Base-by-base conservation (phyloP, 1,140 invertebrate genomes). In the Mizuhopecten yessoensis region DNA sequence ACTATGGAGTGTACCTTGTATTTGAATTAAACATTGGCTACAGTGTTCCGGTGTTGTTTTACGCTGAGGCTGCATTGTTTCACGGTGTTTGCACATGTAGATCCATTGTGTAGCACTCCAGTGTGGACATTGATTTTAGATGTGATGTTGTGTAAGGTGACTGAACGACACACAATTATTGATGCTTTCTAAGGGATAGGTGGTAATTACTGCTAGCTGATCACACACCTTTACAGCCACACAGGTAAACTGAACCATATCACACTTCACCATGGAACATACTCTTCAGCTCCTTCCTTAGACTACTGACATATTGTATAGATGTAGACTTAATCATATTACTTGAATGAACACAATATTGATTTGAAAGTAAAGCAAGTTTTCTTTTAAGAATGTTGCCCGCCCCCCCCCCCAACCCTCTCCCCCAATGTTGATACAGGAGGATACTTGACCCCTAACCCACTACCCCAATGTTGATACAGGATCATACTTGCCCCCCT, bases 71-170 rank as follows among this genome's bases (percentile, higher is more conserved):
- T 75, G 57, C 11, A 17, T 75, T 75, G 57, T 75, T 75, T 75
- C 57, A 75, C n/a, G 57, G 57, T 75, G 57, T 75, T 75, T 75
- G 57, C 57, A 75, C 57, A 75, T n/a, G 57, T 75, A 75, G 57
- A 75, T 75, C n/a, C 57, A 75, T 75, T 75, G 23, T 75, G 57
- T 75, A 75, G 57, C 57, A n/a, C 57, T 75, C 57, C n/a, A 17
- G 57, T 75, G 57, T 75, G 57, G 57, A 75, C 57, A 75, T 75
- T 75, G 57, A 75, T 75, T 75, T 75, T 75, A 75, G 57, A 75
- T 75, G 45, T 49, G 45, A 49, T 20, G 23, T 75, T 75, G 57
- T 75, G 57, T 75, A 75, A 75, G 57, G 57, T 75, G 57, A 75
- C 57, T 75, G 57, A n/a, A 75, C 5, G 57, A 75, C 29, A 75